Base-by-base conservation (phyloP, 2,888 invertebrate genomes). In the Vesta saturnalis region DNA sequence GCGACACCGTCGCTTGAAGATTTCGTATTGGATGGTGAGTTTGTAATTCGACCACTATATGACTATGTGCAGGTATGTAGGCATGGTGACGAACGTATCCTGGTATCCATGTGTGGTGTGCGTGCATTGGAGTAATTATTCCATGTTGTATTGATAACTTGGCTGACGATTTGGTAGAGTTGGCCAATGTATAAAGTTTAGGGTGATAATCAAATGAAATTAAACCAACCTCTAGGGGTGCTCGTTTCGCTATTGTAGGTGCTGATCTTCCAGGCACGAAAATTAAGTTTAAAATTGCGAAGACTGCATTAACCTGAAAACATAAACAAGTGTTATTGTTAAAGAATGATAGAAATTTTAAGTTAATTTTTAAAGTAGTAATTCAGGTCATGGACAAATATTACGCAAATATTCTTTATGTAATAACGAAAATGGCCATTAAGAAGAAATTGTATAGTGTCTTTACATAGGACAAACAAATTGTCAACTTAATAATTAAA, bases 11-110 rank as follows among this genome's bases (percentile, higher is more conserved):
- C n/a, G n/a, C n/a, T n/a, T n/a, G n/a, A n/a, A n/a, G n/a, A n/a
- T n/a, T n/a, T n/a, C n/a, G n/a, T 6, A 69, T 18, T 10, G 71
- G 47, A 43, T 71, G 71, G 43, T 73, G 67, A 39, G 73, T 66
- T 23, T 67, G 57, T 12, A 69, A 55, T 58, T 73, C 30, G 14
- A 76, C 35, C 18, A 76, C 56, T 22, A 61, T 66, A 35, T 70
- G 70, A 8, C 69, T 46, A 60, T 77, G 78, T 10, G 74, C 77
- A 5, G 78, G 78, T 43, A 78, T 76, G 57, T 70, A 78, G 1
- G 75, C 61, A 57, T 78, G 77, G 43, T 76, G 73, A 15, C 68
- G 64, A 1, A 78, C 77, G 23, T 76, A 77, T 30, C 78, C 78
- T 1, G 77, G 77, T 19, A 76, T 60, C 76, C 75, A 76, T 21